A percentile compares a stretch with the other conserved stretches of the same genome.
Evolutionary conservation across 37 sponge, comb jelly and placozoan species (phyloP).

Genomic region (Axinella damicornis): DNA sequence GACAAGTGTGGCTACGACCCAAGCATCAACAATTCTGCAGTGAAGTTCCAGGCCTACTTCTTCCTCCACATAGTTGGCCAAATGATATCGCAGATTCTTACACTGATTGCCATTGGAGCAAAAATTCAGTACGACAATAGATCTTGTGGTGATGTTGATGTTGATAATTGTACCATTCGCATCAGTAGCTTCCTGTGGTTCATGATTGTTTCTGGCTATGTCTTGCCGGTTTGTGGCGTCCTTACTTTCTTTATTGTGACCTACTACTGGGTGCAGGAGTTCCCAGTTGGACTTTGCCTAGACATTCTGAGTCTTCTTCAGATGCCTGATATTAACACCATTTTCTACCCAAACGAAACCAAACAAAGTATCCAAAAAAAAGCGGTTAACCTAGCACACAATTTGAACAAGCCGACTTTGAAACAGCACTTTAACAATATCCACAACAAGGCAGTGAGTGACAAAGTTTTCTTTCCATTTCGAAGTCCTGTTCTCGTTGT

Average conservation of each 20-base stretch:
- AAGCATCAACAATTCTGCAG: not conserved
- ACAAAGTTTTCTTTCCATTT: not conserved
- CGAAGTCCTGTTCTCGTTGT: not conserved
- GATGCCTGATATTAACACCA: not conserved
- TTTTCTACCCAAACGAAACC: not conserved
- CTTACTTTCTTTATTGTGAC: not conserved
- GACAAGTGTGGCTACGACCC: not conserved
- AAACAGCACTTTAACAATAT: not conserved
- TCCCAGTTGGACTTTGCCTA: not conserved
- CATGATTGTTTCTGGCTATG: slow-evolving; percentile 14
- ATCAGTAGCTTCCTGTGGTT: slow-evolving; percentile 7
- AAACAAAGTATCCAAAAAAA: not conserved
- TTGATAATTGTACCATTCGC: not conserved
- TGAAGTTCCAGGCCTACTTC: slow-evolving; percentile 10
- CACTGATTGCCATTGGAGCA: slow-evolving; percentile 10
- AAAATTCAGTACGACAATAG: not conserved
- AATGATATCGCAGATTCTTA: slow-evolving; percentile 1
- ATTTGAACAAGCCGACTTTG: not conserved
- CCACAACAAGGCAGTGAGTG: not conserved
- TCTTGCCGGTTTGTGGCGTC: not conserved
- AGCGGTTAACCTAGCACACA: not conserved
- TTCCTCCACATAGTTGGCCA: slow-evolving; percentile 15
- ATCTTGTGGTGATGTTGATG: not conserved
- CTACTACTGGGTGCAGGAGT: slow-evolving; percentile 22
- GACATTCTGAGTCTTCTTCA: not conserved